Evolutionary conservation across 2,797 vertebrate species (phyloP).

Genomic region (Sebastes paucispinis): DNA sequence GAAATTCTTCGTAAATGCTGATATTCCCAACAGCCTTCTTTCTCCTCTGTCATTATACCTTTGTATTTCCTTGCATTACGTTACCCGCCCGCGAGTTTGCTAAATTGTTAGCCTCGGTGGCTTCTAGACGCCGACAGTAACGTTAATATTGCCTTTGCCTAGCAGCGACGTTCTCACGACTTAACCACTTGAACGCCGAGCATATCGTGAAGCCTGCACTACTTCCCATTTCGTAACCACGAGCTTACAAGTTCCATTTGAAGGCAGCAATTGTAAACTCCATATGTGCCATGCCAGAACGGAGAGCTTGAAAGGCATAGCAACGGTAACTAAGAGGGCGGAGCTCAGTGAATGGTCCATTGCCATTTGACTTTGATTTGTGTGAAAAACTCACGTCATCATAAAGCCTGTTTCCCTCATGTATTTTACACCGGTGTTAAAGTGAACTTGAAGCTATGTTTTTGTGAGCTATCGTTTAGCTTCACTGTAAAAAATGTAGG

Average conservation of each 20-base stretch:
- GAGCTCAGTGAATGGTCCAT: not conserved
- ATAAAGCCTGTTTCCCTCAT: not conserved
- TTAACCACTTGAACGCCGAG: not conserved
- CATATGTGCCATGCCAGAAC: not conserved
- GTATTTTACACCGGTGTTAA: slow-evolving; percentile 1
- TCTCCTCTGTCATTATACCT: no score
- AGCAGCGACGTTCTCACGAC: not conserved
- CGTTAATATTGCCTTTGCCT: no score
- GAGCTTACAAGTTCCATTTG: no score
- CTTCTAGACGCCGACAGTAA: not conserved
- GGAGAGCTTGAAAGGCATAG: not conserved
- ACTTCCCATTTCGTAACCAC: not conserved
- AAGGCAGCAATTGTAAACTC: no score
- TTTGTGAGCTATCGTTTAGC: slow-evolving; percentile 41
- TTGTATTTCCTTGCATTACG: no score
- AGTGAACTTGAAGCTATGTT: slow-evolving; percentile 34
- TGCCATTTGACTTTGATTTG: not conserved
- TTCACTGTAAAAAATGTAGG: slow-evolving; percentile 1
- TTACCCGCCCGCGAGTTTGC: no score
- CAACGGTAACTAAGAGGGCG: no score
- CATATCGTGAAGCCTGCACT: no score
- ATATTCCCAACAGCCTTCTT: no score
- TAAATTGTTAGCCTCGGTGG: not conserved
- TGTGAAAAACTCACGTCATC: not conserved
- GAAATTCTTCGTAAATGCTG: no score